A percentile compares a stretch with the other conserved stretches of the same genome.
Evolutionary conservation across 2,797 vertebrate species (phyloP).

Genomic region (Thalassophryne amazonica): DNA sequence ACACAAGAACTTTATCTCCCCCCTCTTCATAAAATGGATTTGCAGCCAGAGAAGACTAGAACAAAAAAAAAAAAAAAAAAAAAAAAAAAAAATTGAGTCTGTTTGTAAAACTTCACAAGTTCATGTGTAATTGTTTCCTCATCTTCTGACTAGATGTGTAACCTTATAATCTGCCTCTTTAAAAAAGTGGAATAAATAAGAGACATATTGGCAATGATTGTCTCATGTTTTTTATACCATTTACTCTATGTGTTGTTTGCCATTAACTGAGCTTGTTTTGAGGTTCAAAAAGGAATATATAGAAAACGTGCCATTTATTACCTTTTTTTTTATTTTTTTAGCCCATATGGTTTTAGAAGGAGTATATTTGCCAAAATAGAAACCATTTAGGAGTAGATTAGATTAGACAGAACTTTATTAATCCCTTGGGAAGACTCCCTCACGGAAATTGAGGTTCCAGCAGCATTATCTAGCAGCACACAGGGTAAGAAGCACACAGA

Average conservation of each 20-base stretch:
- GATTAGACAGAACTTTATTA: no score
- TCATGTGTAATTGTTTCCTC: conserved; percentile 42
- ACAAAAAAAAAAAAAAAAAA: conserved; percentile 43
- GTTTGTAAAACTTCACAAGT: conserved; percentile 27
- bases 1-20: conserved; percentile 53
- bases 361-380: no score
- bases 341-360: no score
- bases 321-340: no score
- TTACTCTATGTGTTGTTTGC: conserved; percentile 40
- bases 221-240: conserved; percentile 37
- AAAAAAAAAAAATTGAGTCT: no score
- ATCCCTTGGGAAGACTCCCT: no score
- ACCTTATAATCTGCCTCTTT: conserved; percentile 32
- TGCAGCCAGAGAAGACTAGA: conserved; percentile 49
- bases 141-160: conserved; percentile 36
- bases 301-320: no score
- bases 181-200: conserved; percentile 54
- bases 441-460: no score
- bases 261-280: conserved; percentile 64
- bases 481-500: no score
- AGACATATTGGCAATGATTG: conserved; percentile 30
- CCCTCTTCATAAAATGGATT: conserved; percentile 51
- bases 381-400: no score
- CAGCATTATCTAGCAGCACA: no score
- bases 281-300: no score